Conservation (phyloP, 2,797 vertebrate species). For the Poeciliopsis turneri region DNA sequence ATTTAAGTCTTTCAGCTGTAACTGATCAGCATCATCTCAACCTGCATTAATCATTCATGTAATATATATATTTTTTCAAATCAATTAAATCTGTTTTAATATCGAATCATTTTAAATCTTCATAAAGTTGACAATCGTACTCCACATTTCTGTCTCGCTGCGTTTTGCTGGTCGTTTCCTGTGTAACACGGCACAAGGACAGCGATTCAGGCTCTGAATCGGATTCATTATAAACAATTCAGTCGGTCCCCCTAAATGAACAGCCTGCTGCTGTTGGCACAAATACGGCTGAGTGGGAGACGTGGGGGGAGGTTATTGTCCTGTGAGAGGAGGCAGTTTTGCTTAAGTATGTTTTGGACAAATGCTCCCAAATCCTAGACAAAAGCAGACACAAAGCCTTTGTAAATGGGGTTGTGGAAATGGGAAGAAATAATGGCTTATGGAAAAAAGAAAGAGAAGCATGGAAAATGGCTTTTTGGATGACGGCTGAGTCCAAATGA, state of each 20-base stretch:
- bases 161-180: background rate
- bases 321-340: conserved; percentile 3
- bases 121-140: background rate
- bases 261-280: background rate
- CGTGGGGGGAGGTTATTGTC: background rate
- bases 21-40: background rate
- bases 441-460: background rate
- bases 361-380: conserved; percentile 11
- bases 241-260: conserved; percentile 2
- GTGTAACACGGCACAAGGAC: background rate
- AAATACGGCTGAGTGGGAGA: background rate
- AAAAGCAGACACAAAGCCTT: background rate
- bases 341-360: background rate
- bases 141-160: background rate
- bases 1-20: background rate
- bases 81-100: background rate
- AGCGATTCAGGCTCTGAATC: background rate
- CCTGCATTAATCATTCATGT: background rate
- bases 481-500: too few species aligned
- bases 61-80: background rate
- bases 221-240: background rate
- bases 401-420: background rate
- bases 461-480: background rate
- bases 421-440: background rate
- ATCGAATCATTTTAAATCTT: background rate